Base-by-base conservation (phyloP, 92 coral and sea anemone species). In the Isaurus tuberculatus region DNA sequence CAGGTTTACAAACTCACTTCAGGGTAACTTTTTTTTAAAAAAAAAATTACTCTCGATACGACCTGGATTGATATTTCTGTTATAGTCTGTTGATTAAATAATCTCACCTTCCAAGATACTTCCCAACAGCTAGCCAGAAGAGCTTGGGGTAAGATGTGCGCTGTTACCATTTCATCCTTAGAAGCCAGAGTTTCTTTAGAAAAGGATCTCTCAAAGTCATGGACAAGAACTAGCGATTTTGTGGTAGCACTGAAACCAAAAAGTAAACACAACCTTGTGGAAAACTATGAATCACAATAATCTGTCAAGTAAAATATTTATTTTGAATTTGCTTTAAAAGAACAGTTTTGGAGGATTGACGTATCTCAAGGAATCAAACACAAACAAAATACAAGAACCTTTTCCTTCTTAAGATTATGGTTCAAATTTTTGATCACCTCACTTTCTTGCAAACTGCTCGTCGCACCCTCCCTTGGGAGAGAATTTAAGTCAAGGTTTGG, bases 81-180 rank as follows among this genome's bases (percentile, higher is more conserved):
- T n/a, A n/a, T n/a, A n/a, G n/a, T n/a, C n/a, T n/a, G n/a, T n/a
- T n/a, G n/a, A n/a, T n/a, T n/a, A n/a, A n/a, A n/a, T n/a, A 0
- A 13, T 11, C 15, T 43, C 80, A 96, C 99, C 91, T 92, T 90
- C 98, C 98, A 94, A 0, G 99, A 94, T 10, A 91, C 88, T 83
- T 80, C 91, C 99, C 99, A 96, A 51, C 95, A 91, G 57, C 94
- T 90, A 37, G 90, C 68, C 74, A 94, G 66, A 4, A 88, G 57
- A 1, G 84, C 94, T 1, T 85, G 88, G 26, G 86, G 83, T 1
- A 89, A 65, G 34, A 84, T 70, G 86, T 96, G 98, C 0, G 92
- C 93, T 7, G 99, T 91, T 1, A 96, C 87, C 92, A 96, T 85
- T 64, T 89, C 98, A 79, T 90, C 88, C 49, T 83, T 90, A 71